Conservation (phyloP, 2,797 vertebrate genomes). For the Morus bassanus region DNA sequence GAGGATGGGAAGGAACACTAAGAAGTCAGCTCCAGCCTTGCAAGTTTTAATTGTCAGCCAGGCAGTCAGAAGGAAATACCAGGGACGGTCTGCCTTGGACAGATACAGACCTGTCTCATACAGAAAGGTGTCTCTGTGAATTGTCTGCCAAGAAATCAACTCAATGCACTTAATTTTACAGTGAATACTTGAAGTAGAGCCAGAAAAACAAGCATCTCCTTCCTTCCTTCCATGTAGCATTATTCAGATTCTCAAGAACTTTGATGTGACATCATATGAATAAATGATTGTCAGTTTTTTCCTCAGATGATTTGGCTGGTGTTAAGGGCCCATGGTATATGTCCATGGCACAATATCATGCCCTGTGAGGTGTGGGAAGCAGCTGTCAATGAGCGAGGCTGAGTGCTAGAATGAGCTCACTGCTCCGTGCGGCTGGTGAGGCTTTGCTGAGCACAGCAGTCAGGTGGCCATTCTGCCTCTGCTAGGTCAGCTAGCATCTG, state of each 20-base stretch:
- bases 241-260: neutral
- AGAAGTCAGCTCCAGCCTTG: neutral
- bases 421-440: rapidly evolving
- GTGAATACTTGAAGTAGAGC: neutral
- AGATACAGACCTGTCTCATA: neutral
- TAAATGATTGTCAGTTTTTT: neutral
- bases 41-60: neutral
- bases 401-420: neutral
- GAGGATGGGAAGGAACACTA: neutral
- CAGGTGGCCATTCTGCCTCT: neutral
- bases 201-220: neutral
- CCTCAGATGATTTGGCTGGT: neutral
- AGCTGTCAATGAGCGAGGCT: neutral
- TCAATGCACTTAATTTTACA: neutral
- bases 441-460: neutral
- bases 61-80: neutral
- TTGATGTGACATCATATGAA: neutral
- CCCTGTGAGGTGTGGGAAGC: neutral
- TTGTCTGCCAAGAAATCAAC: neutral
- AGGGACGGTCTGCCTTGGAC: neutral
- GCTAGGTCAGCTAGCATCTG: neutral
- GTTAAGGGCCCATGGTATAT: neutral
- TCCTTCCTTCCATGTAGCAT: neutral
- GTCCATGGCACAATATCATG: neutral
- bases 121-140: neutral